These are phyloP conservation scores for Chamaea fasciata DNA, from an alignment of 2,113 vertebrate genomes.

Conservation along the genomic window DNA sequence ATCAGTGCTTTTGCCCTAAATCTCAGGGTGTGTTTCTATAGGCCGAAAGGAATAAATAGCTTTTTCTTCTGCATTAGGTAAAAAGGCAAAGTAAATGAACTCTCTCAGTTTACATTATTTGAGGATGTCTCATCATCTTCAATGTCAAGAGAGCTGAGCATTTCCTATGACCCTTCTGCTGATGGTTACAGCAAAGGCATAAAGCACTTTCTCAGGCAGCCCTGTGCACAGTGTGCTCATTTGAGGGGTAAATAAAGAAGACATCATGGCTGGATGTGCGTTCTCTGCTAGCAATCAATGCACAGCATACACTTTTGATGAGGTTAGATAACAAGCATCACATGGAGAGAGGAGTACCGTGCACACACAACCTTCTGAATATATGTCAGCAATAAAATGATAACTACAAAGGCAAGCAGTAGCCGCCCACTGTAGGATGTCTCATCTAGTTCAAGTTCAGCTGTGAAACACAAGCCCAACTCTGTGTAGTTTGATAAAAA, in stretches of 20 bases:
- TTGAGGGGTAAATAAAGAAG: conserved; percentile 30
- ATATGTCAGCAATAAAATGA: conserved; percentile 28
- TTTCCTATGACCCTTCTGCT: neutral
- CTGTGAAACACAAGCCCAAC: neutral
- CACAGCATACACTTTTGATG: conserved; percentile 35
- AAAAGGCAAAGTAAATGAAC: neutral
- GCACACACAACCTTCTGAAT: neutral
- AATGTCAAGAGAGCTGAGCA: neutral
- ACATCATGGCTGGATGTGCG: neutral
- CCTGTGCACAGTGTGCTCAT: neutral
- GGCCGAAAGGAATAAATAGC: neutral
- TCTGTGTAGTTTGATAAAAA: neutral
- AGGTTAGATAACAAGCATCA: conserved; percentile 43
- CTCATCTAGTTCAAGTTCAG: conserved; percentile 16
- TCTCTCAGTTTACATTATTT: neutral
- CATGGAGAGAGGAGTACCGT: neutral
- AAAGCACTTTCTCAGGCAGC: neutral
- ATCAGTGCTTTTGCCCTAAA: neutral
- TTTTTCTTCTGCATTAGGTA: neutral
- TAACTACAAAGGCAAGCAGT: conserved; percentile 35
- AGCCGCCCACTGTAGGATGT: neutral
- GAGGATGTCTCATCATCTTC: neutral
- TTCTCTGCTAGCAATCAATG: conserved; percentile 34
- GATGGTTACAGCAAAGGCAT: neutral
- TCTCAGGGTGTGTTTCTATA: neutral